phyloP scores from a whole-genome alignment of 1,140 invertebrate species.

The Heterodera carotae region DNA sequence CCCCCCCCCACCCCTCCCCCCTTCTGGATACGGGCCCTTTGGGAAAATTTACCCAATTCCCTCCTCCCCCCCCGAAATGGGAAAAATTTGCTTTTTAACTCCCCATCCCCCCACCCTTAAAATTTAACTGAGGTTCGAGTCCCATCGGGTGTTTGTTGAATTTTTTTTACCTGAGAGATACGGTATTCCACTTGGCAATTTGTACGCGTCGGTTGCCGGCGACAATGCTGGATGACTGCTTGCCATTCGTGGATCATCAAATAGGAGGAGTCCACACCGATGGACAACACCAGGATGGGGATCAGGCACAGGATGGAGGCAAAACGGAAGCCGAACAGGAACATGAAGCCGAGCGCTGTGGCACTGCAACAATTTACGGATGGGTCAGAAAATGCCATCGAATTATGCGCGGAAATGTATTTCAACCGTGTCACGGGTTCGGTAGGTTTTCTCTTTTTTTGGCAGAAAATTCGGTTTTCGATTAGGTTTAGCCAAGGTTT shows the following conservation, averaged over 20 bases:
- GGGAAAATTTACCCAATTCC: too few species aligned
- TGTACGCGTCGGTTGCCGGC: constrained; percentile 56
- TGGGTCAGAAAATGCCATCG: neutral
- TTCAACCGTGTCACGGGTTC: too few species aligned
- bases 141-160: too few species aligned
- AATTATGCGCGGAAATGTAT: neutral
- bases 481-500: too few species aligned
- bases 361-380: constrained; percentile 45
- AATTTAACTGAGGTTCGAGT: too few species aligned
- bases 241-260: constrained; percentile 66
- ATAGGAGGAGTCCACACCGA: constrained; percentile 62
- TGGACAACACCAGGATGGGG: constrained; percentile 63
- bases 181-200: constrained; percentile 59
- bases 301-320: constrained; percentile 64
- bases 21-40: too few species aligned
- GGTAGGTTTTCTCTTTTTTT: too few species aligned
- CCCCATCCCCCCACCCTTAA: neutral
- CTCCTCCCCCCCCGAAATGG: neutral
- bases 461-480: too few species aligned
- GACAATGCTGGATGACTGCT: constrained; percentile 61
- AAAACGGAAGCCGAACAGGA: constrained; percentile 59
- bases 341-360: constrained; percentile 61
- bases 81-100: neutral
- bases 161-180: constrained; percentile 47
- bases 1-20: too few species aligned